A percentile compares a stretch with the other conserved stretches of the same genome.
phyloP scores from a whole-genome alignment of 2,888 invertebrate species.

The Alloscopus bannaensis region DNA sequence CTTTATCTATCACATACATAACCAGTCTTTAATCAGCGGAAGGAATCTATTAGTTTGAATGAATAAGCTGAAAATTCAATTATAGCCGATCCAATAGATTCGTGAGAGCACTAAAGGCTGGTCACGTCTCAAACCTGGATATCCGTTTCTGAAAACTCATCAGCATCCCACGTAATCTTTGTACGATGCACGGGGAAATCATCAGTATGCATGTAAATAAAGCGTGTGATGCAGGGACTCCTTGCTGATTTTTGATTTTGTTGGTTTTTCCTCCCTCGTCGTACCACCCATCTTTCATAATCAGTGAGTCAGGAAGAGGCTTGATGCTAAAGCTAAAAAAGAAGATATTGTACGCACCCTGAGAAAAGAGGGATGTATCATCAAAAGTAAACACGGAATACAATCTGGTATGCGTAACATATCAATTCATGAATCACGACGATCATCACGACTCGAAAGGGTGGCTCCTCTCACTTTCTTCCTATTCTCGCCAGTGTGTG shows the following conservation, averaged over 20 bases:
- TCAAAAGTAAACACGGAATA: constrained; percentile 1
- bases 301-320: no score
- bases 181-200: neutral
- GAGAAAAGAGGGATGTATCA: neutral
- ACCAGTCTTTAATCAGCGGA: constrained; percentile 34
- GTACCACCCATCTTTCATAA: neutral
- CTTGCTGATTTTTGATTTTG: constrained; percentile 28
- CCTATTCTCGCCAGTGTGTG: no score
- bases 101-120: neutral
- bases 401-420: constrained; percentile 1
- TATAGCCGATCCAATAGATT: constrained; percentile 20
- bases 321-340: no score
- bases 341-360: neutral
- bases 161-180: neutral
- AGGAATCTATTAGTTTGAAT: constrained; percentile 38
- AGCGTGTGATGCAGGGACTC: constrained; percentile 35
- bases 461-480: constrained; percentile 39
- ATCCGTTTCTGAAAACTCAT: neutral
- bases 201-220: constrained; percentile 33
- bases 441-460: constrained; percentile 33
- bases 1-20: neutral
- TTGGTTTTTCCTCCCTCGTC: neutral
- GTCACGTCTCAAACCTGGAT: neutral
- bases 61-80: constrained; percentile 47
- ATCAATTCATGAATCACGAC: constrained; percentile 42